Evolutionary conservation across 2,888 invertebrate genomes (phyloP).

Genomic region (Synanthedon myopaeformis): DNA sequence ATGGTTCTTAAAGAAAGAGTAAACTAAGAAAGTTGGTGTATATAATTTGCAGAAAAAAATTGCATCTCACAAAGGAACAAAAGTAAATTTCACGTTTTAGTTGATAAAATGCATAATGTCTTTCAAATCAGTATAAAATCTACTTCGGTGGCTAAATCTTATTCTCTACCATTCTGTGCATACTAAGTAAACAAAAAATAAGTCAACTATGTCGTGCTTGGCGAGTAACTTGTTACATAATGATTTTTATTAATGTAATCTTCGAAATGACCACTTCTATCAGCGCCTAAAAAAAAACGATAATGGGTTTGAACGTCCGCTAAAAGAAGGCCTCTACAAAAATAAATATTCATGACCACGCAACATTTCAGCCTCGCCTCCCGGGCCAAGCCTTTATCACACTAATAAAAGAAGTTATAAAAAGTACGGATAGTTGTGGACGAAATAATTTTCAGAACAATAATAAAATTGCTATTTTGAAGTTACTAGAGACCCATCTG

Average conservation of each 20-base stretch:
- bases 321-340: slow-evolving; percentile 32
- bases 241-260: not conserved
- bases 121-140: no score
- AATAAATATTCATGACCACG: slow-evolving; percentile 59
- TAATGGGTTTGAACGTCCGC: slow-evolving; percentile 26
- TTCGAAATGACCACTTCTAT: slow-evolving; percentile 20
- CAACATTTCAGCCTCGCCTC: slow-evolving; percentile 33
- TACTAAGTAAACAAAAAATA: no score
- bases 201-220: no score
- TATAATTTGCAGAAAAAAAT: no score
- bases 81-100: not conserved
- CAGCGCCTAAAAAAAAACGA: slow-evolving; percentile 23
- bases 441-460: not conserved
- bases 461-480: no score
- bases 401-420: slow-evolving; percentile 26
- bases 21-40: no score
- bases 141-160: no score
- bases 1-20: no score
- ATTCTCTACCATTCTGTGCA: no score
- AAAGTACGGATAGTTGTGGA: not conserved
- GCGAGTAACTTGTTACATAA: slow-evolving; percentile 3
- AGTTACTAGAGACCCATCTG: no score
- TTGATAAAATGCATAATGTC: no score
- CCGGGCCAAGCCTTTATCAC: slow-evolving; percentile 44
- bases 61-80: not conserved